Evolutionary conservation across 1,140 invertebrate genomes (phyloP), one percentile per base, ranked within the genome.

Genomic region (Drosophila aff.): DNA sequence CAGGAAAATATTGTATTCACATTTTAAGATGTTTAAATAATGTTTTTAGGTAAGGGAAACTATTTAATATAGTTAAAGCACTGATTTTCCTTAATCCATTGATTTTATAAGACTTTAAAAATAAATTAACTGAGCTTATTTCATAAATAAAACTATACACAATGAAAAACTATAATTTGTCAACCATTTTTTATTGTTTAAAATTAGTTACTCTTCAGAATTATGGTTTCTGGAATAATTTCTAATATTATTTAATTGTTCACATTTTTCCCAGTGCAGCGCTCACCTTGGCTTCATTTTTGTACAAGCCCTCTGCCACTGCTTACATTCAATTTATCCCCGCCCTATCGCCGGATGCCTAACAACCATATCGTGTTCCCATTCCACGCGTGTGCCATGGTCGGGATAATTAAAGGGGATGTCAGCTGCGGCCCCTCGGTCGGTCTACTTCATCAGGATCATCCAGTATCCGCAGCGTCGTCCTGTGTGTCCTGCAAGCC

Each of bases 331-430:
- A 52, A 58, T 81, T 76, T 74, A 73, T 47, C 60, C 52, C 33
- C 55, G 43, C 62, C 63, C 38, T 40, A 46, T 33, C n/a, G 55
- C 58, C 26, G 31, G 43, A 36, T 65, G 73, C 41, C 74, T 43
- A 76, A 76, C 74, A 78, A 78, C 49, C 76, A 60, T 79, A 79
- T 79, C 76, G 44, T 73, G 73, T 77, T 72, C 68, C 57, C 64
- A 36, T 36, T 60, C 47, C 62, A 33, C 61, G 52, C 53, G 55
- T 67, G 60, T 63, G 38, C 9, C 63, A 26, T 28, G 58, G 26
- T 33, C 21, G 23, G 82, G 50, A 86, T 86, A 86, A 90, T 90
- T 90, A 90, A 90, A 90, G 75, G 64, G 55, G 66, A 82, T 68
- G 81, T 89, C 85, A 85, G 62, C 71, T 75, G 46, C 33, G 77